These are phyloP conservation scores for Coreius guichenoti DNA, from an alignment of 2,797 vertebrate species.

Conservation along the genomic window DNA sequence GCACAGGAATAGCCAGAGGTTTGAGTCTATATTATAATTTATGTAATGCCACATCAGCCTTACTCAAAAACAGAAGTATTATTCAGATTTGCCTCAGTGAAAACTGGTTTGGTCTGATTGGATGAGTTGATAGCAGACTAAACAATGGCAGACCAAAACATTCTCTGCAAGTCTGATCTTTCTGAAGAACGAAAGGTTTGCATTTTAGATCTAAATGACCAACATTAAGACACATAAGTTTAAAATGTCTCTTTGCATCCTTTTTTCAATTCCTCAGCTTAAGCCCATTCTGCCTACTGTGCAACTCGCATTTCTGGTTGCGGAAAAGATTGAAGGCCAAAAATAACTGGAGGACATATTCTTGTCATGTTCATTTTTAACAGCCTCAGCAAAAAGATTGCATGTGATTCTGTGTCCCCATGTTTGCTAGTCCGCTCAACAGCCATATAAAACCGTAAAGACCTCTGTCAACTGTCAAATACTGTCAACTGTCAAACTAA, in stretches of 20 bases:
- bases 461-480: not conserved
- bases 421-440: slow-evolving; percentile 9
- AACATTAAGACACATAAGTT: not conserved
- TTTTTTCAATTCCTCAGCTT: not conserved
- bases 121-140: not conserved
- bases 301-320: slow-evolving; percentile 28
- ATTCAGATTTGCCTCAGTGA: slow-evolving; percentile 9
- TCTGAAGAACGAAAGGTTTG: not conserved
- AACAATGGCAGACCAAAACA: not conserved
- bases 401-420: not conserved
- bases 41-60: slow-evolving; percentile 24
- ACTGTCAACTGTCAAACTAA: not conserved
- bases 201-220: not conserved
- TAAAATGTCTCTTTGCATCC: slow-evolving; percentile 6
- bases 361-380: slow-evolving; percentile 17
- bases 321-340: slow-evolving; percentile 20
- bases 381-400: slow-evolving; percentile 20
- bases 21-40: slow-evolving; percentile 41
- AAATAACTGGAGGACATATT: slow-evolving; percentile 24
- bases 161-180: not conserved
- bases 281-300: slow-evolving; percentile 26
- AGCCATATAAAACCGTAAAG: not conserved
- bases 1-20: slow-evolving; percentile 33
- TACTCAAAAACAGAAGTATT: not conserved
- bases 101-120: not conserved